phyloP scores from a whole-genome alignment of 2,797 vertebrate genomes.

The Brachyrhaphis roseni region DNA sequence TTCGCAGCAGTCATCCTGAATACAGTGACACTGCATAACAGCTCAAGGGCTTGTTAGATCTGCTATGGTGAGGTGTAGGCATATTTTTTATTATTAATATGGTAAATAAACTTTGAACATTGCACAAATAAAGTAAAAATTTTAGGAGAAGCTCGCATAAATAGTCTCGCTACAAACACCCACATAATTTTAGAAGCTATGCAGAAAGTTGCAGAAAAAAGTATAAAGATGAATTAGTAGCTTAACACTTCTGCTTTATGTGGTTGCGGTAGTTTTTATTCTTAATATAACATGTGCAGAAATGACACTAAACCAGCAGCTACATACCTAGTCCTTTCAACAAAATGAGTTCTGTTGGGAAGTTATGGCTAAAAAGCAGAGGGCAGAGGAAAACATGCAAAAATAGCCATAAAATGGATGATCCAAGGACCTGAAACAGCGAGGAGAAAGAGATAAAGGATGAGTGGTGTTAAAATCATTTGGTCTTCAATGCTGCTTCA shows the following conservation, averaged over 20 bases:
- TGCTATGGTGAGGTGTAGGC: neutral
- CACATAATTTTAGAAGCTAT: neutral
- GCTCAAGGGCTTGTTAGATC: neutral
- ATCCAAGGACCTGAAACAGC: slow-evolving; percentile 36
- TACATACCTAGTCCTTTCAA: neutral
- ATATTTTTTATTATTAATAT: neutral
- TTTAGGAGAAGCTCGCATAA: neutral
- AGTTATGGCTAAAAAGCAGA: neutral
- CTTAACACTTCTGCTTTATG: neutral
- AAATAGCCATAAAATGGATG: slow-evolving; percentile 39
- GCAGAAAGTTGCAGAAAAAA: neutral
- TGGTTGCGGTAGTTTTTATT: neutral
- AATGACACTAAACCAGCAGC: neutral
- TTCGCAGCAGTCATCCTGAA: neutral
- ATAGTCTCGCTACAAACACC: neutral
- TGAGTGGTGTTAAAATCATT: slow-evolving; percentile 15
- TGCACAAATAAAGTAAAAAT: neutral
- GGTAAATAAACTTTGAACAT: neutral
- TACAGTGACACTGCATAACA: neutral
- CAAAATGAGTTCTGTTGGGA: neutral
- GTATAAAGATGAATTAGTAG: neutral
- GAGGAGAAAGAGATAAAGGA: slow-evolving; percentile 6
- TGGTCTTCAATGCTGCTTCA: slow-evolving; percentile 11
- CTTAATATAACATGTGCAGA: neutral
- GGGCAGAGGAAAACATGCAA: slow-evolving; percentile 18